A percentile compares a stretch with the other conserved stretches of the same genome.
Conservation (phyloP, 2,113 vertebrate genomes). For the Corythornis cristatus region DNA sequence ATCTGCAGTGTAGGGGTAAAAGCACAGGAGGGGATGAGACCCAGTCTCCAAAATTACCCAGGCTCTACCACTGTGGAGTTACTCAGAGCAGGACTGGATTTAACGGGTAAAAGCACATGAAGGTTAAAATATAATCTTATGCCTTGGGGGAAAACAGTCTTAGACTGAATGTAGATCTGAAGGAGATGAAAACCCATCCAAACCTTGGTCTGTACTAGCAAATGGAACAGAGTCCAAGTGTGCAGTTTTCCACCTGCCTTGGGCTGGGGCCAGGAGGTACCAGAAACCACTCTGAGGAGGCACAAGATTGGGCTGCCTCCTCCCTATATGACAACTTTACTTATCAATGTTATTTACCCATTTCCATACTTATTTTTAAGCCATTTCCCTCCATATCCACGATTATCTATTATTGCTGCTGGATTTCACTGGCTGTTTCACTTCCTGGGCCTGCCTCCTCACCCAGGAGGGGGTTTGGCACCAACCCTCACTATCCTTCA, state of each 20-base stretch:
- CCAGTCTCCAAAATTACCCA: neutral
- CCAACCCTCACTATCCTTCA: neutral
- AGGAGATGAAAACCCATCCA: neutral
- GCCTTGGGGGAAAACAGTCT: neutral
- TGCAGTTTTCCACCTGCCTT: neutral
- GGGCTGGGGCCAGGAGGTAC: too few species aligned
- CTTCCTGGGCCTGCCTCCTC: too few species aligned
- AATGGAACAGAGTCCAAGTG: neutral
- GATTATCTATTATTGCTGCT: neutral
- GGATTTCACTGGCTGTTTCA: neutral
- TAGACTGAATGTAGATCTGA: neutral
- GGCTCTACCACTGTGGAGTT: rapidly evolving
- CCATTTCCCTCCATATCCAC: neutral
- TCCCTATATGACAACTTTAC: neutral
- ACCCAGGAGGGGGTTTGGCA: neutral
- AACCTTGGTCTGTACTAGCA: neutral
- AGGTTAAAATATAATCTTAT: neutral
- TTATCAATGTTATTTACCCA: neutral
- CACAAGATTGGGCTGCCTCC: neutral
- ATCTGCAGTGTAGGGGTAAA: neutral
- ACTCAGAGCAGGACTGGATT: neutral
- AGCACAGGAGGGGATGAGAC: neutral
- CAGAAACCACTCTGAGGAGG: neutral
- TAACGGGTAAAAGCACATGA: neutral
- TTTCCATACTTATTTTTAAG: neutral